Evolutionary conservation across 2,113 vertebrate genomes (phyloP).

Genomic region (Anser brachyrhynchus): DNA sequence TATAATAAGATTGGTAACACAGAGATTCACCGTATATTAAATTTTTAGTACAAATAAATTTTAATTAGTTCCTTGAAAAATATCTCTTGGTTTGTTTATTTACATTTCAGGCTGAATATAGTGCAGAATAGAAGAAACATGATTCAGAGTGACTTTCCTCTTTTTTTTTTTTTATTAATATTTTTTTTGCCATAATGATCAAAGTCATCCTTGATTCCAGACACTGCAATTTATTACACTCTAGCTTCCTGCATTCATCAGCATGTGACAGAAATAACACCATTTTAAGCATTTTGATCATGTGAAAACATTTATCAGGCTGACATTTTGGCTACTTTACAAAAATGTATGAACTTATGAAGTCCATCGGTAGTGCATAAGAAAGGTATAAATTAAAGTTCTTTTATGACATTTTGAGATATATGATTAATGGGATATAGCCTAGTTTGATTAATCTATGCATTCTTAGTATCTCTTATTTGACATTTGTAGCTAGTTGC

Average conservation of each 20-base stretch:
- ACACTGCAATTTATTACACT: slow-evolving; percentile 36
- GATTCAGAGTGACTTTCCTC: background rate
- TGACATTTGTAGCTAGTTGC: background rate
- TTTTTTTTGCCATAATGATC: background rate
- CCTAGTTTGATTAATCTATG: slow-evolving; percentile 55
- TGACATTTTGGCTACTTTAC: slow-evolving; percentile 71
- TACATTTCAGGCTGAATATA: background rate
- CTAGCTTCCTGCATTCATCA: slow-evolving; percentile 28
- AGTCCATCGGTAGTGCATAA: background rate
- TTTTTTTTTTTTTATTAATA: background rate
- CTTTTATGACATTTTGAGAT: slow-evolving; percentile 3
- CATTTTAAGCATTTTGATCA: slow-evolving; percentile 36
- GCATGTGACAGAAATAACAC: background rate
- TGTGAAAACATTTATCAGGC: slow-evolving; percentile 62
- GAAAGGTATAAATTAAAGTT: slow-evolving; percentile 41
- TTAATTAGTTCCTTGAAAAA: background rate
- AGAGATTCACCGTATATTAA: background rate
- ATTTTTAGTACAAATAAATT: background rate
- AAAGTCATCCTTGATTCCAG: slow-evolving; percentile 45
- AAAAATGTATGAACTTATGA: slow-evolving; percentile 45
- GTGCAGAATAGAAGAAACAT: background rate
- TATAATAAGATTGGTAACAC: background rate
- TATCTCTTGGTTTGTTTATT: background rate
- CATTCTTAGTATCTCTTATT: slow-evolving; percentile 14
- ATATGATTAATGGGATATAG: slow-evolving; percentile 52